These are phyloP conservation scores for Athetis lepigone DNA, from an alignment of 2,888 invertebrate genomes.

Conservation along the genomic window DNA sequence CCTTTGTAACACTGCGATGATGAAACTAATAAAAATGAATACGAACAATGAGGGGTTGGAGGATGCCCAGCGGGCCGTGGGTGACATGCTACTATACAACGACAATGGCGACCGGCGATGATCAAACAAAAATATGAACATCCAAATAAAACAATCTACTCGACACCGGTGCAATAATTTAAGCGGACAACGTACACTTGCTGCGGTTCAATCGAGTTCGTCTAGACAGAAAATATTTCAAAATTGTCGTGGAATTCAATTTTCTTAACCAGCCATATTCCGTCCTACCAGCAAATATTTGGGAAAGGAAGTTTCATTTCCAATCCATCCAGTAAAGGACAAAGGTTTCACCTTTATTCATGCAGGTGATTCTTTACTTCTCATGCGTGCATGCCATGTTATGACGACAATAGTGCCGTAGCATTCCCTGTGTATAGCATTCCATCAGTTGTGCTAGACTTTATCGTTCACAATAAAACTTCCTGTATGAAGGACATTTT, in stretches of 20 bases:
- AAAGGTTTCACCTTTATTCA: not conserved
- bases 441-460: too few species aligned
- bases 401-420: not conserved
- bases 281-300: too few species aligned
- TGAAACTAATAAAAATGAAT: conserved; percentile 85
- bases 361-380: too few species aligned
- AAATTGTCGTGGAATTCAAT: not conserved
- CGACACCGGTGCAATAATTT: conserved; percentile 87
- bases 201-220: conserved; percentile 81
- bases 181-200: conserved; percentile 81
- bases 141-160: conserved; percentile 84
- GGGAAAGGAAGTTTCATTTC: too few species aligned
- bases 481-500: too few species aligned
- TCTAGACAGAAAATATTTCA: not conserved
- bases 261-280: conserved; percentile 19
- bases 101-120: conserved; percentile 81
- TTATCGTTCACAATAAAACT: not conserved
- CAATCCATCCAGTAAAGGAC: not conserved
- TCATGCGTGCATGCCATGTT: too few species aligned
- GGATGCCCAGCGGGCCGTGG: conserved; percentile 90
- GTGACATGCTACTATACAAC: conserved; percentile 86
- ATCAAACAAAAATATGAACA: conserved; percentile 84
- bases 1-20: conserved; percentile 78
- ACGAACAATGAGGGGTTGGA: conserved; percentile 90
- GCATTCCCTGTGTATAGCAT: not conserved